Percentiles rank a stretch among this genome's conserved stretches.
phyloP scores from a whole-genome alignment of 2,888 invertebrate genomes.

The Dynastes maya region DNA sequence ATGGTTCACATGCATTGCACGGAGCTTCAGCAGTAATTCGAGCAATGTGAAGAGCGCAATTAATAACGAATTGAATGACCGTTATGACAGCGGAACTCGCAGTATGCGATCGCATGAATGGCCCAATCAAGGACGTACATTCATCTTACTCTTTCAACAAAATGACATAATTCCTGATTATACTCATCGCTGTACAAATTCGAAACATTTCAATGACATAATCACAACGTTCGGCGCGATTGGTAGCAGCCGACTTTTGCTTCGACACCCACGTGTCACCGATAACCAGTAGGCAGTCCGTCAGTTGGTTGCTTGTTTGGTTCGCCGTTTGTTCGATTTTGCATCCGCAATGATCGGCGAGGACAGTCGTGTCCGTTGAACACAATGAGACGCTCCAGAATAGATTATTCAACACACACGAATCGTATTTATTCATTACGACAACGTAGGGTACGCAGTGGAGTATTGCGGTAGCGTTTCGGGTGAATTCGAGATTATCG shows the following conservation, averaged over 20 bases:
- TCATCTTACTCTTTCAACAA: slow-evolving; percentile 20
- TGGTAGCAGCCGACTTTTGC: slow-evolving; percentile 30
- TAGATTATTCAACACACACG: neutral
- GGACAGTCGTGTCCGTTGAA: slow-evolving; percentile 10
- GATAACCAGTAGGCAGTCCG: slow-evolving; percentile 33
- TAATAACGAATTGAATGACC: slow-evolving; percentile 1
- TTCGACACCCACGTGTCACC: slow-evolving; percentile 12
- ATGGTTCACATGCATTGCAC: too few species aligned
- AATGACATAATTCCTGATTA: slow-evolving; percentile 32
- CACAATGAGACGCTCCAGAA: neutral
- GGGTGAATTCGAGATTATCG: neutral
- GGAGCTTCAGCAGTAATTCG: neutral
- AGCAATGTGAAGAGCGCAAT: neutral
- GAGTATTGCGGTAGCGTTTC: slow-evolving; percentile 3
- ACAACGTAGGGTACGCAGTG: neutral
- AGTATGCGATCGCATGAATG: slow-evolving; percentile 9
- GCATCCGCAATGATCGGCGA: neutral
- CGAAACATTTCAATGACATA: slow-evolving; percentile 34
- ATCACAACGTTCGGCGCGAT: slow-evolving; percentile 7
- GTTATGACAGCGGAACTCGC: slow-evolving; percentile 16
- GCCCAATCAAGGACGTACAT: slow-evolving; percentile 24
- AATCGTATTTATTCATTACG: neutral
- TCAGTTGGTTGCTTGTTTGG: neutral
- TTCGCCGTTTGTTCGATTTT: slow-evolving; percentile 2
- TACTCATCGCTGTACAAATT: slow-evolving; percentile 23